Evolutionary conservation across 37 sponge, comb jelly and placozoan genomes (phyloP), one percentile per base, ranked within the genome.

Genomic region (Agelas oroides): DNA sequence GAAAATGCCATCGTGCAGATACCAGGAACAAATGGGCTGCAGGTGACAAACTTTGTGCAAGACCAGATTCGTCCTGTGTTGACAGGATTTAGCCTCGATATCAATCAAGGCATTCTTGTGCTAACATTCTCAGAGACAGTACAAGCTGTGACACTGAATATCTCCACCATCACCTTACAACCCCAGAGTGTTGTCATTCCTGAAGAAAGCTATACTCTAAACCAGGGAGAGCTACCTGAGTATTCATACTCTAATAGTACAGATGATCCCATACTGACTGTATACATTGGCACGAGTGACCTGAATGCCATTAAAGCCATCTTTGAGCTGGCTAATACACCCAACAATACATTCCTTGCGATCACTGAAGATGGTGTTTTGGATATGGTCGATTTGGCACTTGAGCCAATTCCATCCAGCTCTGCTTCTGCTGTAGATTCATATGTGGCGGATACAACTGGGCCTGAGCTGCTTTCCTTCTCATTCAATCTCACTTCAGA

Each of bases 41-140:
- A 80, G 30, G 95, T 94, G 23, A 56, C 89, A 27, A 70, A 61
- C 25, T 96, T 79, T 53, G 62, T 74, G 24, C 74, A 63, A 11
- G 94, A 96, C 73, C 46, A 64, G 24, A 91, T 86, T 18, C 64
- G n/a, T 6, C 97, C 97, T 6, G 53, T 32, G 19, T 56, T 96
- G 62, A 33, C 31, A 3, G 63, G 63, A 5, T 93, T 94, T 63
- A 69, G 75, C 52, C 67, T 96, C 11, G 92, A 96, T 54, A 70
- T 94, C 72, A 65, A 96, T 63, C 55, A 76, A 53, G 92, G 95
- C 25, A 65, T 80, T 20, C 75, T 96, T 58, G 58, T 68, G 3
- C 71, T 96, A 53, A 86, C 86, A 8, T 96, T 94, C 81, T 88
- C 94, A 28, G 97, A 96, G 60, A 96, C 95, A n/a, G 94, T 96